A percentile compares a stretch with the other conserved stretches of the same genome.
Evolutionary conservation across 92 coral and sea anemone species (phyloP).

Genomic region (Actinostola sp.): DNA sequence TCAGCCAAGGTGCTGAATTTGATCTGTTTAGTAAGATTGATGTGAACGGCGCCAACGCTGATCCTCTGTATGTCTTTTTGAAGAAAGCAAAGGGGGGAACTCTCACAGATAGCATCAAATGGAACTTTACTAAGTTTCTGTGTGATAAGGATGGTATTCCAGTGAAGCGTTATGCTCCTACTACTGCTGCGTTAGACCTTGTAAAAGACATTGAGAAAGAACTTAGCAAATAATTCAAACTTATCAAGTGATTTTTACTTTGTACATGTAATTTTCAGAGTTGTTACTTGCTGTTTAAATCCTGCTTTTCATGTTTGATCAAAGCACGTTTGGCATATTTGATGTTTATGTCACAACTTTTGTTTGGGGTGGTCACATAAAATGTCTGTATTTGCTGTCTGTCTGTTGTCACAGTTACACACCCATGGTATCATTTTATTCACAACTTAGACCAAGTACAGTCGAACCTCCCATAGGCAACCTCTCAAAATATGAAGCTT

Average conservation of each 20-base stretch:
- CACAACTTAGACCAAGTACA: no score
- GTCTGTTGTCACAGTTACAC: no score
- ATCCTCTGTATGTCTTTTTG: slow-evolving; percentile 84
- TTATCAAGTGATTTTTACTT: background rate
- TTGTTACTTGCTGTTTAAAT: background rate
- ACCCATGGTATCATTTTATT: no score
- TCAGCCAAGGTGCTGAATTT: slow-evolving; percentile 76
- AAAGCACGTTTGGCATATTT: no score
- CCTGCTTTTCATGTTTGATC: background rate
- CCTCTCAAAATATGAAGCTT: no score
- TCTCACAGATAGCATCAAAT: slow-evolving; percentile 83
- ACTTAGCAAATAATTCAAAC: slow-evolving; percentile 48
- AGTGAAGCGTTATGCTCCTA: slow-evolving; percentile 89
- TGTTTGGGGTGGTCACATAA: no score
- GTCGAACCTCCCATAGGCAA: no score
- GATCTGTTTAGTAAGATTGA: slow-evolving; percentile 94
- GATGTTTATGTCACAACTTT: no score
- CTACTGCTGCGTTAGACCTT: slow-evolving; percentile 74
- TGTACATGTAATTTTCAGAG: background rate
- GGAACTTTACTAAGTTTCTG: slow-evolving; percentile 97
- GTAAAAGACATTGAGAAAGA: slow-evolving; percentile 80
- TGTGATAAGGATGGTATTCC: slow-evolving; percentile 89
- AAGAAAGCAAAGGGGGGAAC: slow-evolving; percentile 88
- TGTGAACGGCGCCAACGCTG: slow-evolving; percentile 85
- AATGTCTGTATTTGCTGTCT: no score